Evolutionary conservation across 2,113 vertebrate genomes (phyloP).

Genomic region (Perca schrenkii): DNA sequence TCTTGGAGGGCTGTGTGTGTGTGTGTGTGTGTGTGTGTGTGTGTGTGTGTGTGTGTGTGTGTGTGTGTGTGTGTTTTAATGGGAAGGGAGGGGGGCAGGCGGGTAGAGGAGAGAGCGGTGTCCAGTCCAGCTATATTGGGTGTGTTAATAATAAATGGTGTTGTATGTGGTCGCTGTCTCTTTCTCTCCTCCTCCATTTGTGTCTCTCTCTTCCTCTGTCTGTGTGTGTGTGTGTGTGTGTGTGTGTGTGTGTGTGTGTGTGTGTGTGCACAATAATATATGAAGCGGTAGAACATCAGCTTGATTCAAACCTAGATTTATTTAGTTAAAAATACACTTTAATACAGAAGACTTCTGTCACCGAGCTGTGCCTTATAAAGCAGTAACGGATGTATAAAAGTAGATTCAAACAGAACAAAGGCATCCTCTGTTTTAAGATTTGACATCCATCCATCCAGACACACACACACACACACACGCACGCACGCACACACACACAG

Average conservation of each 20-base stretch:
- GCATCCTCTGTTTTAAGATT: not conserved
- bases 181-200: conserved; percentile 39
- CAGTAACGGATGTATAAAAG: not conserved
- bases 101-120: conserved; percentile 36
- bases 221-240: conserved; percentile 10
- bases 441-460: conserved; percentile 2
- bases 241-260: not conserved
- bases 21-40: conserved; percentile 54
- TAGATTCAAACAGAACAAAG: not conserved
- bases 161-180: conserved; percentile 58
- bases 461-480: not conserved
- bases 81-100: conserved; percentile 20
- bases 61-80: conserved; percentile 64
- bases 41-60: conserved; percentile 36
- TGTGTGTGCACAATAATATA: conserved; percentile 3
- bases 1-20: conserved; percentile 59
- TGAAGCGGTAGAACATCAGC: not conserved
- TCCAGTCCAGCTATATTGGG: conserved; percentile 70
- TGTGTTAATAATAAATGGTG: conserved; percentile 80
- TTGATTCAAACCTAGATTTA: not conserved
- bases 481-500: not conserved
- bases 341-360: not conserved
- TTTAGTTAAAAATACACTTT: conserved; percentile 26
- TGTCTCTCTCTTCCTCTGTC: conserved; percentile 14
- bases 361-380: not conserved